Percentiles rank a stretch among this genome's conserved stretches.
Evolutionary conservation across 2,797 vertebrate genomes (phyloP).

Genomic region (Phoeniculus purpureus): DNA sequence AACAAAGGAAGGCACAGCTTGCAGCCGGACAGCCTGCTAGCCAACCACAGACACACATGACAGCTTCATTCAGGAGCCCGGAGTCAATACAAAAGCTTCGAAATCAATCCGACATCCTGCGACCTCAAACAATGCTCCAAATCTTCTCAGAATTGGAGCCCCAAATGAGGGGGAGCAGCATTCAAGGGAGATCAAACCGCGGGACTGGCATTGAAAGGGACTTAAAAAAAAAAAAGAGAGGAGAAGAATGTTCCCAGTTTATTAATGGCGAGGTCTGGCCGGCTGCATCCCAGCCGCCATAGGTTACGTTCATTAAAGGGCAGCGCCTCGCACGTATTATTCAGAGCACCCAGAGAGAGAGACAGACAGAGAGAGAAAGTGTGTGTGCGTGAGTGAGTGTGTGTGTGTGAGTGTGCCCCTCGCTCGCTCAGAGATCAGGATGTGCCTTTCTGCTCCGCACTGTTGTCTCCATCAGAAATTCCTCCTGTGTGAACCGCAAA

Average conservation of each 20-base stretch:
- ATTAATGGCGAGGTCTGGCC: conserved; percentile 54
- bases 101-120: conserved; percentile 86
- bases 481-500: conserved; percentile 58
- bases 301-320: conserved; percentile 57
- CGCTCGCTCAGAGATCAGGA: conserved; percentile 56
- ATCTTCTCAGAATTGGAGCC: conserved; percentile 84
- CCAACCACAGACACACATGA: conserved; percentile 84
- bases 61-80: conserved; percentile 85
- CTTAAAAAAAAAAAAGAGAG: background rate
- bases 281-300: conserved; percentile 33
- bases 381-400: background rate
- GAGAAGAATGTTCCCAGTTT: conserved; percentile 57
- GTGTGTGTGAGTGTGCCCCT: conserved; percentile 2
- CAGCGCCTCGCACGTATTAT: conserved; percentile 11
- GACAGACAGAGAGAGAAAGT: background rate
- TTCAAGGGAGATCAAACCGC: conserved; percentile 82
- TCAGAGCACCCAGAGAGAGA: background rate
- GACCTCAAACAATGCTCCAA: conserved; percentile 81
- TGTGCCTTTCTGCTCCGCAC: conserved; percentile 55
- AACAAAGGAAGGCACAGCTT: conserved; percentile 89
- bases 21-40: conserved; percentile 85
- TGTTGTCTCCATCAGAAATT: conserved; percentile 44
- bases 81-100: conserved; percentile 82
- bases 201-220: conserved; percentile 74
- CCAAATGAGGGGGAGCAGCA: conserved; percentile 79